phyloP scores from a whole-genome alignment of 2,113 vertebrate genomes.

The Petrocephalus zakoni region DNA sequence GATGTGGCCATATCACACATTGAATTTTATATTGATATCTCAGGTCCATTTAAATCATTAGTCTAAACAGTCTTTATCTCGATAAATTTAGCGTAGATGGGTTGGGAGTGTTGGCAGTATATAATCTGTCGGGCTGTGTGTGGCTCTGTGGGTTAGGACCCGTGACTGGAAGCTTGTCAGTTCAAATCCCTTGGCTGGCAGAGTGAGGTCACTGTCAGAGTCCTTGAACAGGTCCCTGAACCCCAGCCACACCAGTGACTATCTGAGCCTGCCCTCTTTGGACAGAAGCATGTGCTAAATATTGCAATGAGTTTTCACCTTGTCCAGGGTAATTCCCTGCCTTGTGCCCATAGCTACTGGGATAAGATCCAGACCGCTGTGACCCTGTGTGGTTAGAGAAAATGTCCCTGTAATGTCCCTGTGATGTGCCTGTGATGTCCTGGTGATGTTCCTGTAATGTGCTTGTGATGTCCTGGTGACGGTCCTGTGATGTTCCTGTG shows the following conservation, averaged over 20 bases:
- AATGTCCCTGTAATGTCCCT: background rate
- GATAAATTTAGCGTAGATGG: background rate
- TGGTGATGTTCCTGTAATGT: background rate
- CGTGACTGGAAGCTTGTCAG: background rate
- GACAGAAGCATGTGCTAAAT: background rate
- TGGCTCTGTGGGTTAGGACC: background rate
- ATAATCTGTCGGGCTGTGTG: background rate
- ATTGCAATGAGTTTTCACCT: background rate
- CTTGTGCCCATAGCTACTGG: background rate
- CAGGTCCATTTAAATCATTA: background rate
- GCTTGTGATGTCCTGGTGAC: too few species aligned
- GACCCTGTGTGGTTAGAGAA: background rate
- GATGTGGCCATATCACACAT: background rate
- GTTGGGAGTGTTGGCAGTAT: background rate
- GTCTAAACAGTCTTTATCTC: background rate
- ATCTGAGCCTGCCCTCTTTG: background rate
- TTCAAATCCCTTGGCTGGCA: background rate
- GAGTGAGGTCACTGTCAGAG: background rate
- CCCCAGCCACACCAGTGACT: background rate
- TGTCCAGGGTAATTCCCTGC: background rate
- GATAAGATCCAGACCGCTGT: background rate
- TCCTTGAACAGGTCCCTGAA: background rate
- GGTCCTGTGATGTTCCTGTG: background rate
- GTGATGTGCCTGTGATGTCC: background rate
- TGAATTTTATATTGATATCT: background rate